phyloP scores from a whole-genome alignment of 92 coral and sea anemone species.

The Pocillopora meandrina region DNA sequence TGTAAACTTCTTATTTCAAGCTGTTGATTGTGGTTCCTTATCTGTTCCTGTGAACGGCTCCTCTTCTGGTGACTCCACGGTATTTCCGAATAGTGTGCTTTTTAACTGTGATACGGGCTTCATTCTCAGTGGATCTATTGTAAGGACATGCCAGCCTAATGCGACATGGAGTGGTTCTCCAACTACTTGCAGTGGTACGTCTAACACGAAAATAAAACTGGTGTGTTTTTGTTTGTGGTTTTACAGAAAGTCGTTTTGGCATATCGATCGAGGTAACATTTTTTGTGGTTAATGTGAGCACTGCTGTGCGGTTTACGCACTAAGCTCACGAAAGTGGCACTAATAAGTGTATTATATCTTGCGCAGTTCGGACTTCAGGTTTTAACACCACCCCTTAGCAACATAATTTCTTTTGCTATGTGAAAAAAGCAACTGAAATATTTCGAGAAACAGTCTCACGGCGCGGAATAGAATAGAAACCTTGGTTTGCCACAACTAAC shows the following conservation, averaged over 20 bases:
- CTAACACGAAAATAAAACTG: background rate
- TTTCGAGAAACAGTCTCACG: too few relatives aligned
- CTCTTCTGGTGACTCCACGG: constrained; percentile 47
- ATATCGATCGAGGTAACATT: too few relatives aligned
- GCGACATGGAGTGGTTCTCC: constrained; percentile 63
- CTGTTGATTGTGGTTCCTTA: constrained; percentile 71
- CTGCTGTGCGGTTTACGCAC: too few relatives aligned
- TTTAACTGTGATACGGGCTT: constrained; percentile 68
- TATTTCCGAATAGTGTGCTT: constrained; percentile 53
- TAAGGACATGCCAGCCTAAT: constrained; percentile 45
- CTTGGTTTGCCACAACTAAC: too few relatives aligned
- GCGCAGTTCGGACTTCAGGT: too few relatives aligned
- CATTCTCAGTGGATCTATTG: constrained; percentile 46
- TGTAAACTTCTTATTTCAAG: constrained; percentile 20
- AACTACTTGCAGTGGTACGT: constrained; percentile 33
- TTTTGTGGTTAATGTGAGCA: too few relatives aligned
- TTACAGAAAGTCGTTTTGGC: background rate
- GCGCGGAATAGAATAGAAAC: too few relatives aligned
- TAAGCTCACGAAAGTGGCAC: too few relatives aligned
- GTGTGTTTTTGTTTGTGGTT: background rate
- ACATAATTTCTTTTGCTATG: too few relatives aligned
- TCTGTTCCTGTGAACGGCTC: constrained; percentile 63
- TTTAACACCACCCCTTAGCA: too few relatives aligned
- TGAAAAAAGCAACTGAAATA: too few relatives aligned
- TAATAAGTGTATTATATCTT: too few relatives aligned